Conservation (phyloP, 2,113 vertebrate species). For the Calyptomena viridis region DNA sequence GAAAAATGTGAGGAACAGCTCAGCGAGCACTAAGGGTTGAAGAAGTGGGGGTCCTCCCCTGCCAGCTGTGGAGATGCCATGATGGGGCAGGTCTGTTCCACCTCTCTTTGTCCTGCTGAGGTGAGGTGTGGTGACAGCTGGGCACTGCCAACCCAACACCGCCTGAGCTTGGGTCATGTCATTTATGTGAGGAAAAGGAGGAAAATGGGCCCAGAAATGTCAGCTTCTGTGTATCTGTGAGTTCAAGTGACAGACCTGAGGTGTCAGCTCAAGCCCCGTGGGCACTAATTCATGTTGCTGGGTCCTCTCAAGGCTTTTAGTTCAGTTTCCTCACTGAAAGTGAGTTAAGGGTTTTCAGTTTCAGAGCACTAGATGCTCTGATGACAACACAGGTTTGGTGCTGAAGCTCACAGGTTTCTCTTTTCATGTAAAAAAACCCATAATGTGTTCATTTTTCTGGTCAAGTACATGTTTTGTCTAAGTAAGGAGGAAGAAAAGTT, state of each 20-base stretch:
- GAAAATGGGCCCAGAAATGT: background rate
- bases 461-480: background rate
- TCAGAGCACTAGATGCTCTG: background rate
- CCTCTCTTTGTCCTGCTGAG: background rate
- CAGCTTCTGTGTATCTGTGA: background rate
- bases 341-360: background rate
- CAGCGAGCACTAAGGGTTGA: fast-evolving
- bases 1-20: fast-evolving
- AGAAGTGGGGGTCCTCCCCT: background rate
- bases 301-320: background rate
- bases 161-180: fast-evolving
- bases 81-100: fast-evolving
- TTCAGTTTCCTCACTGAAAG: background rate
- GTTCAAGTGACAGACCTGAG: background rate
- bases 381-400: background rate
- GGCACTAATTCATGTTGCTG: background rate
- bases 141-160: fast-evolving
- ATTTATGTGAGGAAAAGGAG: background rate
- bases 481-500: background rate
- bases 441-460: background rate
- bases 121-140: background rate
- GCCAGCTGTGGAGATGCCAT: fast-evolving
- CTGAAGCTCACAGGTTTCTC: background rate
- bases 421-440: fast-evolving
- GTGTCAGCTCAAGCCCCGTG: too few species aligned